A percentile compares a stretch with the other conserved stretches of the same genome.
These are phyloP conservation scores for Lipotes vexillifer DNA, from an alignment of 2,113 vertebrate genomes.

Conservation along the genomic window DNA sequence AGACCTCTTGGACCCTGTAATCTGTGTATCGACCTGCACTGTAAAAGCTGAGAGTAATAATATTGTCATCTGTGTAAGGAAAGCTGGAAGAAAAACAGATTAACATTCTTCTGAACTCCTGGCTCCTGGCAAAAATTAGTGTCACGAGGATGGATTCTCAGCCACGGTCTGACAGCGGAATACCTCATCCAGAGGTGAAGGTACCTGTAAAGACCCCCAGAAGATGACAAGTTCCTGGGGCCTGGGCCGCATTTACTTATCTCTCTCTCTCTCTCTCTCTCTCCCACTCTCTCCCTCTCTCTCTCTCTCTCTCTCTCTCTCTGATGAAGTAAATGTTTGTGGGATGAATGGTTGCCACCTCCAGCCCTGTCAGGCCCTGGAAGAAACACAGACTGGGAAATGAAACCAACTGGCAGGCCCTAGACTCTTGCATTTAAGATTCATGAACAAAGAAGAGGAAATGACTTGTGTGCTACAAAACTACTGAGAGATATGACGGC, in stretches of 20 bases:
- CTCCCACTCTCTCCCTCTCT: background rate
- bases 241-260: background rate
- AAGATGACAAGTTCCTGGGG: background rate
- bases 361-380: background rate
- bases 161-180: background rate
- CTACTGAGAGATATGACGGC: background rate
- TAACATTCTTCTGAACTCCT: background rate
- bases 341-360: background rate
- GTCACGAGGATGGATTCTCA: background rate
- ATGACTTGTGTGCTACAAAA: background rate
- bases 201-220: background rate
- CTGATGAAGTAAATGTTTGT: background rate
- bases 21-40: background rate
- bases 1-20: background rate
- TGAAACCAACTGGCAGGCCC: background rate
- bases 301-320: background rate
- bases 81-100: constrained; percentile 31
- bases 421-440: background rate
- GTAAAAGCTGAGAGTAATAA: background rate
- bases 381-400: background rate
- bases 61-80: background rate
- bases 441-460: background rate
- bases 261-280: background rate
- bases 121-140: background rate
- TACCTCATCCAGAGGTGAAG: too few relatives aligned